Percentiles rank a stretch among this genome's conserved stretches.
Conservation (phyloP, 2,888 invertebrate genomes). For the Leucophora obtusa region DNA sequence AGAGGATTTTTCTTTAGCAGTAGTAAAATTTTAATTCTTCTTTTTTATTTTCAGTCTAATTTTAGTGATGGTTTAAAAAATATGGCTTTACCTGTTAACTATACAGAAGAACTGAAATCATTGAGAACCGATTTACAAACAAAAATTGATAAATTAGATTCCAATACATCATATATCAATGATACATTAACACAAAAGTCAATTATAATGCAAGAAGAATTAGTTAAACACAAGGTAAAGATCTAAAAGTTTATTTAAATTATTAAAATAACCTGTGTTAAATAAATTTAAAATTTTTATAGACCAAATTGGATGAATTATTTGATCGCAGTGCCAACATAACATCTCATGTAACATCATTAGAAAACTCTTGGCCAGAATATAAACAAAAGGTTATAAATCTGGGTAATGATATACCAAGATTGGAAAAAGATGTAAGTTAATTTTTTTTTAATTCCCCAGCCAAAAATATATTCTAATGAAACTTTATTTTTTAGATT, state of each 20-base stretch:
- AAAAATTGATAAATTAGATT: constrained; percentile 70
- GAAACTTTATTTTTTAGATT: constrained; percentile 31
- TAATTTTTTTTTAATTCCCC: not conserved
- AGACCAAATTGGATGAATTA: constrained; percentile 74
- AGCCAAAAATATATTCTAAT: no score
- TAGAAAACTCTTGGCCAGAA: constrained; percentile 75
- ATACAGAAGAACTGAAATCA: constrained; percentile 68
- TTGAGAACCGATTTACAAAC: constrained; percentile 67
- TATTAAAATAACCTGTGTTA: not conserved
- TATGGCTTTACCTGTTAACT: constrained; percentile 67
- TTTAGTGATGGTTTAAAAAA: constrained; percentile 67
- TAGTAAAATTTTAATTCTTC: no score
- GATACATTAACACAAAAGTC: constrained; percentile 75
- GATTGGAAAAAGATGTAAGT: constrained; percentile 73
- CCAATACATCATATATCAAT: constrained; percentile 72
- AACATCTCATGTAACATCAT: constrained; percentile 75
- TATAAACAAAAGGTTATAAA: constrained; percentile 72
- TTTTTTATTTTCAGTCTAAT: constrained; percentile 67
- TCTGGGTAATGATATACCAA: constrained; percentile 70
- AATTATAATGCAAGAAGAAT: constrained; percentile 71
- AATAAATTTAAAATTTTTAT: constrained; percentile 24
- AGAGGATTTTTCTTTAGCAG: no score
- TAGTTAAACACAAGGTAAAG: constrained; percentile 72
- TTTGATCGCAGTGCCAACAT: constrained; percentile 75
- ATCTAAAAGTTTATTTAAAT: not conserved